Evolutionary conservation across 2,888 invertebrate genomes (phyloP).

Genomic region (Agrypnus murinus): DNA sequence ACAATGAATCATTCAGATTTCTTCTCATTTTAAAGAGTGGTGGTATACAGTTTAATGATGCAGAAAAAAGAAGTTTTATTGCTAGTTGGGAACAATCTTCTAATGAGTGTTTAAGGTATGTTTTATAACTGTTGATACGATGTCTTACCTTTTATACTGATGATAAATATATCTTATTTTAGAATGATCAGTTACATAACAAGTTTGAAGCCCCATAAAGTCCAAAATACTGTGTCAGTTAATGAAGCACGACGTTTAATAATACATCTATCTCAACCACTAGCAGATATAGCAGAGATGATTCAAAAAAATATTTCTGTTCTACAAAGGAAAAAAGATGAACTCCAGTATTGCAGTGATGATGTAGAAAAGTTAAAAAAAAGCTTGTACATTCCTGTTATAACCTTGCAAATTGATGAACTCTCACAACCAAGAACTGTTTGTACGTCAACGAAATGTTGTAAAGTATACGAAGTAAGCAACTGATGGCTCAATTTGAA

Average conservation of each 20-base stretch:
- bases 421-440: slow-evolving; percentile 53
- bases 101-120: slow-evolving; percentile 46
- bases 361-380: slow-evolving; percentile 47
- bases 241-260: slow-evolving; percentile 31
- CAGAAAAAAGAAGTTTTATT: slow-evolving; percentile 47
- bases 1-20: slow-evolving; percentile 65
- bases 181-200: slow-evolving; percentile 48
- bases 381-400: slow-evolving; percentile 51
- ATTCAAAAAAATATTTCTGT: slow-evolving; percentile 16
- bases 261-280: slow-evolving; percentile 17
- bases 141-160: no score
- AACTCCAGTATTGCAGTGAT: slow-evolving; percentile 31
- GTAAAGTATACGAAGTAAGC: slow-evolving; percentile 8
- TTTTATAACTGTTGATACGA: no score
- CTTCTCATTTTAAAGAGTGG: slow-evolving; percentile 60
- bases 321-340: slow-evolving; percentile 27
- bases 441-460: slow-evolving; percentile 51
- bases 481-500: no score
- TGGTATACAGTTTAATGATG: slow-evolving; percentile 51
- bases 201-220: slow-evolving; percentile 21
- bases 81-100: slow-evolving; percentile 58
- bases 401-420: slow-evolving; percentile 46
- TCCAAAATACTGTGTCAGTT: slow-evolving; percentile 17
- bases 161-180: slow-evolving; percentile 3
- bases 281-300: slow-evolving; percentile 18